Evolutionary conservation across 2,113 vertebrate genomes (phyloP), one percentile per base, ranked within the genome.

Genomic region (Prinia subflava): DNA sequence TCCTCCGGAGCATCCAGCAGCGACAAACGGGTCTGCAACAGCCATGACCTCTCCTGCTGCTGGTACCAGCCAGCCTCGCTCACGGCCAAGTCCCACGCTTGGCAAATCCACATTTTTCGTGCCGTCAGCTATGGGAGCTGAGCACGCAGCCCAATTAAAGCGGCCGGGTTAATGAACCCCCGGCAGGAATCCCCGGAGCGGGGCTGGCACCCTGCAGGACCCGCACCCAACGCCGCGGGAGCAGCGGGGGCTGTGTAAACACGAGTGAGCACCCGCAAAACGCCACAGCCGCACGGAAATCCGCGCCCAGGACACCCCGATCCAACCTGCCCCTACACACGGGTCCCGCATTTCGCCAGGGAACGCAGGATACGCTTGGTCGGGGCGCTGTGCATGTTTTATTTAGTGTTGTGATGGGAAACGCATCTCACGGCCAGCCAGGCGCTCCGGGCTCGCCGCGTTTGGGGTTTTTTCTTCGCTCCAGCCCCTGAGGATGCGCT

Each of bases 311-410:
- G 15, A 28, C 69, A 28, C 56, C 64, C 1, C 2, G 27, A 49
- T 2, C 60, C 71, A 6, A 3, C 65, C 67, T 24, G 74, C 8
- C 10, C 28, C 57, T 6, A 0, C 6, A 9, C 33, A 0, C 2
- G 27, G 2, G 39, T 2, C 3, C 35, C 25, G 30, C 2, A 78
- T 69, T 8, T 31, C 22, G 3, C 39, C 49, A 70, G 15, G 10
- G 10, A 80, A 22, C 75, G 8, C 73, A 6, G 11, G 6, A 23
- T 6, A 3, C 1, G 74, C 15, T 41, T 21, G 70, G 23, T 37
- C 78, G 41, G n/a, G 41, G 55, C 39, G 23, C 41, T 9, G 41
- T 17, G 15, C 1, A 6, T 0, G 50, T 33, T 87, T 82, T 74
- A 69, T 77, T 57, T 5, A 33, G 89, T 1, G 55, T 6, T 24